A percentile compares a stretch with the other conserved stretches of the same genome.
phyloP scores from a whole-genome alignment of 2,113 vertebrate genomes.

The Oenanthe oenanthe region DNA sequence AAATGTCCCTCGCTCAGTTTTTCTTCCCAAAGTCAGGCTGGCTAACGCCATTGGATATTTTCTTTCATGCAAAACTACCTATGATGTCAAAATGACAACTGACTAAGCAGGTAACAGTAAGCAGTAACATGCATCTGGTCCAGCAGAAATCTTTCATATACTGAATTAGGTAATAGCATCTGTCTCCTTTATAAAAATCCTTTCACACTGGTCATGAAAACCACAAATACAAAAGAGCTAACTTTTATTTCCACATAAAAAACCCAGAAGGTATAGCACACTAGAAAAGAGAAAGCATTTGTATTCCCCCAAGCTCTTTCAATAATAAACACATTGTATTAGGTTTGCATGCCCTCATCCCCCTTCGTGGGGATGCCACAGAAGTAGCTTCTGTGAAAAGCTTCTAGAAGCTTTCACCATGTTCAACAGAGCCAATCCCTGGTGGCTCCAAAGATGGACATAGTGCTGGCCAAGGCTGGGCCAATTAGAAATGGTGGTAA shows the following conservation, averaged over 20 bases:
- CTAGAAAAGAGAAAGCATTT: background rate
- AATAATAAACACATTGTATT: background rate
- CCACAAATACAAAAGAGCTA: background rate
- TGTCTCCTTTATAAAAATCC: background rate
- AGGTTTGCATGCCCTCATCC: background rate
- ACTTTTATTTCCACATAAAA: background rate
- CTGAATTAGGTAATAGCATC: background rate
- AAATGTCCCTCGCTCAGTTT: background rate
- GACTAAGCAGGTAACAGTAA: background rate
- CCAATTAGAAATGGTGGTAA: background rate
- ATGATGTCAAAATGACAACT: background rate
- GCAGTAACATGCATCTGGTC: background rate
- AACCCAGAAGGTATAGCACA: background rate
- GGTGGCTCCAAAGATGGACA: background rate
- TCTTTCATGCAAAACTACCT: background rate
- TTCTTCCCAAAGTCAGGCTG: background rate
- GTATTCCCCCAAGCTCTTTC: background rate
- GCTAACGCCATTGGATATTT: background rate
- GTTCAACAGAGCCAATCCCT: background rate
- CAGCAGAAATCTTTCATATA: background rate
- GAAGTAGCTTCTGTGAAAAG: background rate
- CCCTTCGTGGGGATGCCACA: background rate
- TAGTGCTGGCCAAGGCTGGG: background rate
- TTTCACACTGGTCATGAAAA: background rate
- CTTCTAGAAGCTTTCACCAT: background rate